Evolutionary conservation across 2,113 vertebrate species (phyloP).

Genomic region (Oenanthe melanoleuca): DNA sequence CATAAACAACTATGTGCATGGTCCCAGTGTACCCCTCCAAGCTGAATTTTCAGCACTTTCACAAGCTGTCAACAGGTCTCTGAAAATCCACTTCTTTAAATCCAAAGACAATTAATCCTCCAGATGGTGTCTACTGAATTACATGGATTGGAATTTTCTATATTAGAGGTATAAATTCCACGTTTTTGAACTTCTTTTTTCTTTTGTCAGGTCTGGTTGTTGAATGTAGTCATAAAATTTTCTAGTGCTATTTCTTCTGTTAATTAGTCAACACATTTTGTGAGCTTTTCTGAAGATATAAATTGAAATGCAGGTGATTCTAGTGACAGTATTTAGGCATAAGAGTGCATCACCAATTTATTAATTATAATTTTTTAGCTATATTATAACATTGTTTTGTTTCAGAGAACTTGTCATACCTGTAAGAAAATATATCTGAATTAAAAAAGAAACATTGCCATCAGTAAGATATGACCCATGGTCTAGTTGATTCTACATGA

Average conservation of each 20-base stretch:
- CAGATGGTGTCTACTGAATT: neutral
- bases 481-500: neutral
- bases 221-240: neutral
- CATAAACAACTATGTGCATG: neutral
- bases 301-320: neutral
- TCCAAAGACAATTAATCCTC: neutral
- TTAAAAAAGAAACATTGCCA: neutral
- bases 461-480: neutral
- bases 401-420: neutral
- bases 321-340: neutral
- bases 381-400: neutral
- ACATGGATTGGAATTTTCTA: neutral
- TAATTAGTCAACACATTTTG: neutral
- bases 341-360: neutral
- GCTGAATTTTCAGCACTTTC: neutral
- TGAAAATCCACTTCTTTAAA: neutral
- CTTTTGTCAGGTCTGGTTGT: neutral
- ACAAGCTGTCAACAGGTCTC: neutral
- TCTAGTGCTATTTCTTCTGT: neutral
- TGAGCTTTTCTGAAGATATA: neutral
- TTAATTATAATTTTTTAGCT: neutral
- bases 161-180: neutral
- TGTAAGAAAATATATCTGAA: neutral
- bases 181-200: neutral
- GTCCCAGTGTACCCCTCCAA: neutral